Base-by-base conservation (phyloP, 2,888 invertebrate genomes). In the Diadromus collaris region DNA sequence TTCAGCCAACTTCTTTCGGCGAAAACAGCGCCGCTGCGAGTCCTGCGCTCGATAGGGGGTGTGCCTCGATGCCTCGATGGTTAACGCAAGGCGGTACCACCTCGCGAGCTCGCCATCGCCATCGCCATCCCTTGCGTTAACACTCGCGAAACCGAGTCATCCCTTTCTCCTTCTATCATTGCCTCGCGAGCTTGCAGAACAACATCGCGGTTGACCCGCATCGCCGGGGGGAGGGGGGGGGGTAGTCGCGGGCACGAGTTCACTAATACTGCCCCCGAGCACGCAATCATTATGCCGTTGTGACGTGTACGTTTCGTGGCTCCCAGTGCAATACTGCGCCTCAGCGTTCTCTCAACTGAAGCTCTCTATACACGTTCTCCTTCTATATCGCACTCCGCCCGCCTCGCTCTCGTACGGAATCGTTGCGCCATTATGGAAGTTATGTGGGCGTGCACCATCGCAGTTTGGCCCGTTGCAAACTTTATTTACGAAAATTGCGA, bases 381-480 rank as follows among this genome's bases (percentile, higher is more conserved):
- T 32, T 65, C 60, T 67, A 48, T 60, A 58, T n/a, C 69, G 54
- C 32, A 34, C 61, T 51, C 63, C 63, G 54, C 67, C 67, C 71
- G 29, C 67, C 61, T 13, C 38, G 34, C 38, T 13, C 67, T 63
- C 58, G 27, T 72, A 69, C 85, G 83, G 86, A 87, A 89, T 89
- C 88, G 88, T 87, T 88, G 86, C 89, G 88, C 89, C 89, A 89
- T 89, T 88, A 89, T 87, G 87, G 86, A 86, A 89, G 88, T 88
- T 88, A 88, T 85, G 89, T 89, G 88, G 89, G 89, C 89, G 88
- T 87, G 88, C 83, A 85, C 88, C 85, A 89, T 87, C 86, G 88
- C 89, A 88, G 89, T 89, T 88, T 87, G 86, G 87, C 85, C 84
- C 84, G 80, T 87, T 89, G 88, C 89, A 87, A 87, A 89, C 88